A percentile compares a stretch with the other conserved stretches of the same genome.
Conservation (phyloP, 2,888 invertebrate species). For the Epistrophe grossulariae region DNA sequence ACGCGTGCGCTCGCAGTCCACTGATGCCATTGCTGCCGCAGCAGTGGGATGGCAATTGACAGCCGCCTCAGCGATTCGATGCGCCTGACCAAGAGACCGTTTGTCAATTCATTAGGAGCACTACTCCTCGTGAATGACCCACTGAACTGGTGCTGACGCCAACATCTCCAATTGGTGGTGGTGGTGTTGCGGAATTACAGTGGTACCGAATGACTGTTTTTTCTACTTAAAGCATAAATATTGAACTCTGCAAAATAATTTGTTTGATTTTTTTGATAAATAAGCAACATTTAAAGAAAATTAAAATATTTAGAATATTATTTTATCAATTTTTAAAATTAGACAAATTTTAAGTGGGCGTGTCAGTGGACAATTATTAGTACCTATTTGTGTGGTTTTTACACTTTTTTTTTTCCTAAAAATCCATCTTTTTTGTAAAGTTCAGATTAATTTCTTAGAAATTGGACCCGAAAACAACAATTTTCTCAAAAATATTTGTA, state of each 20-base stretch:
- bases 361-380: too few species aligned
- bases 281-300: too few species aligned
- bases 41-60: constrained; percentile 60
- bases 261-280: too few species aligned
- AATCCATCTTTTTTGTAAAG: too few species aligned
- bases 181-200: neutral
- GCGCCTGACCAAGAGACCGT: constrained; percentile 57
- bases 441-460: too few species aligned
- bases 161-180: neutral
- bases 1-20: constrained; percentile 35
- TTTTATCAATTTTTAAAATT: neutral
- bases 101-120: constrained; percentile 73
- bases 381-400: too few species aligned
- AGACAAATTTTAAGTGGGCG: too few species aligned
- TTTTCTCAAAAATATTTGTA: too few species aligned
- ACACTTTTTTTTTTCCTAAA: too few species aligned
- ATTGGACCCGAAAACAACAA: too few species aligned
- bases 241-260: too few species aligned
- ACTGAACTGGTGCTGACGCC: constrained; percentile 70
- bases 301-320: too few species aligned
- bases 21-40: constrained; percentile 19
- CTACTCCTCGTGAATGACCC: constrained; percentile 71
- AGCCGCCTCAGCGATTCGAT: constrained; percentile 49
- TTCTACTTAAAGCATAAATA: neutral
- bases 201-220: neutral